phyloP scores from a whole-genome alignment of 1,140 invertebrate genomes.

The Alviniconcha marisindica region DNA sequence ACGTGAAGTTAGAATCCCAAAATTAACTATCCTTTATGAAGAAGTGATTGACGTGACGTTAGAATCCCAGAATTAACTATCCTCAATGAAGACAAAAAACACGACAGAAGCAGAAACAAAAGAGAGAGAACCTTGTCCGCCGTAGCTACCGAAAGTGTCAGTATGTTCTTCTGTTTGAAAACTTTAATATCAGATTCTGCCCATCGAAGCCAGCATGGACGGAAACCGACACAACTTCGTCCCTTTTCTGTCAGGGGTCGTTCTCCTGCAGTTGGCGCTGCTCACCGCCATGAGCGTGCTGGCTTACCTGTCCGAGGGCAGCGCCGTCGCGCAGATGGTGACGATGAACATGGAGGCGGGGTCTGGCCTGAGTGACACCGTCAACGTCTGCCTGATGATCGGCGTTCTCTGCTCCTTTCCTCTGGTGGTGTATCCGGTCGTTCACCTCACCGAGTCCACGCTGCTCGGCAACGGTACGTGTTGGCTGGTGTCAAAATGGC shows the following conservation, averaged over 20 bases:
- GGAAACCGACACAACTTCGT: constrained; percentile 69
- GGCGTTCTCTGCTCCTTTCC: constrained; percentile 69
- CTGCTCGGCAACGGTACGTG: constrained; percentile 63
- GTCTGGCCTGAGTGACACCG: constrained; percentile 48
- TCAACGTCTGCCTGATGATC: constrained; percentile 66
- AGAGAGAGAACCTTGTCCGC: no score
- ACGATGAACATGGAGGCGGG: constrained; percentile 59
- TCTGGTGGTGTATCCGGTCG: constrained; percentile 68
- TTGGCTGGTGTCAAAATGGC: no score
- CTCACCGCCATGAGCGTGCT: constrained; percentile 61
- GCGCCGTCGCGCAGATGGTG: constrained; percentile 65
- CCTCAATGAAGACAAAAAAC: no score
- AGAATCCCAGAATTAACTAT: no score
- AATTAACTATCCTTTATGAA: no score
- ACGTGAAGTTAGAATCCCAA: no score
- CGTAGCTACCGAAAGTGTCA: no score
- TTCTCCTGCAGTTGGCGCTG: constrained; percentile 51
- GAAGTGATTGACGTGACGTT: no score
- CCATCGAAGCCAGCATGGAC: constrained; percentile 71
- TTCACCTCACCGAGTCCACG: constrained; percentile 65
- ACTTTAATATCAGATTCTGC: constrained; percentile 66
- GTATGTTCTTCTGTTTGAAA: no score
- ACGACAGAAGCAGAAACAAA: no score
- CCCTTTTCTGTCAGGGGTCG: constrained; percentile 59
- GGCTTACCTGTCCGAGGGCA: constrained; percentile 69